A percentile compares a stretch with the other conserved stretches of the same genome.
Conservation (phyloP, 2,888 invertebrate species). For the Lucinisca nassula region DNA sequence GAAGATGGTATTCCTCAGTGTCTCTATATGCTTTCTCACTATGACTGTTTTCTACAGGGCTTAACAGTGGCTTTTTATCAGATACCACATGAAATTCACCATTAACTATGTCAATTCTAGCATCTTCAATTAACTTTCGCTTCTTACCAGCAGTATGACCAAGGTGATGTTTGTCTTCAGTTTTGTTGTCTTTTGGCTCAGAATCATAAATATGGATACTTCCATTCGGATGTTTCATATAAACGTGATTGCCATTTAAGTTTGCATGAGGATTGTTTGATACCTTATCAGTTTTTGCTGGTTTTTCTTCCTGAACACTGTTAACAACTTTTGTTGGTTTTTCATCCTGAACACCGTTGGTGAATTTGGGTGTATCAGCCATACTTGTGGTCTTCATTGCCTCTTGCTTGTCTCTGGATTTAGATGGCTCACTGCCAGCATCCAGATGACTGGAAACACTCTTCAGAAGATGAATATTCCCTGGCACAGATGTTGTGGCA, state of each 20-base stretch:
- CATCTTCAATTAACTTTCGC: constrained; percentile 2
- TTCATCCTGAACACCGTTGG: not conserved
- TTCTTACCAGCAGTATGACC: not conserved
- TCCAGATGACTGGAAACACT: not conserved
- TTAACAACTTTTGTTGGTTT: not conserved
- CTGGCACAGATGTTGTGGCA: constrained; percentile 83
- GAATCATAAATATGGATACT: not conserved
- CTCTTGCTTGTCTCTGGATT: not conserved
- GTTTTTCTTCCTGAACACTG: not conserved
- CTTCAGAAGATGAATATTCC: constrained; percentile 73
- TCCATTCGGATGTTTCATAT: not conserved
- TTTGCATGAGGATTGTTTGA: not conserved
- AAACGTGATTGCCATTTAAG: not conserved
- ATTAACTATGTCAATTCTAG: not conserved
- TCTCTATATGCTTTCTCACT: constrained; percentile 32
- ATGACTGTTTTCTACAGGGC: constrained; percentile 5
- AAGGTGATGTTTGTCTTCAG: not conserved
- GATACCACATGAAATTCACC: not conserved
- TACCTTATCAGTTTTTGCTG: not conserved
- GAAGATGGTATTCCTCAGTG: constrained; percentile 60
- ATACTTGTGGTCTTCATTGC: not conserved
- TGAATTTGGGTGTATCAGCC: not conserved
- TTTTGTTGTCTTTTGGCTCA: not conserved
- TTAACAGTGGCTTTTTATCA: constrained; percentile 4
- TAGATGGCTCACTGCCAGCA: not conserved